Evolutionary conservation across 23 tunicate genomes (phyloP), one percentile per base, ranked within the genome.

Genomic region (Halocynthia roretzi): DNA sequence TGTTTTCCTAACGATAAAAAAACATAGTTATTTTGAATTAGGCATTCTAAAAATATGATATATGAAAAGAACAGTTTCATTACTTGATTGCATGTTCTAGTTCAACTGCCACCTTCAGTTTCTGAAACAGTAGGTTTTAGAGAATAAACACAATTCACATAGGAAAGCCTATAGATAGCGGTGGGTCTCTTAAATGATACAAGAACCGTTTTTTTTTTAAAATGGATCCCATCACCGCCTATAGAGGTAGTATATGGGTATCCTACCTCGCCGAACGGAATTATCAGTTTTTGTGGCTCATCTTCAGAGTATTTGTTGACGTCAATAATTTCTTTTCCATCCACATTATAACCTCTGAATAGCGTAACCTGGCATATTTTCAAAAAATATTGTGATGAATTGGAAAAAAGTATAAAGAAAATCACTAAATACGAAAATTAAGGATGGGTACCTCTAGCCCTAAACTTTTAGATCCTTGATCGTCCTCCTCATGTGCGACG

Each of bases 91-190:
- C 5, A 19, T 74, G 55, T 54, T 74, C 10, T 12, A 74, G 19
- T 52, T 54, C 78, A 19, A 74, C 17, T 14, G 6, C 78, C 10
- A 74, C 49, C 18, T 52, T 74, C 60, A 74, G 1, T 31, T 31
- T 31, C 44, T 31, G 44, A 31, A 31, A 31, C 44, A 31, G 44
- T 31, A 31, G 44, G 44, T 31, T 31, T 31, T 31, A 31, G 44
- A 31, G 44, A 31, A 31, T 31, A 31, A 31, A 31, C 44, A 31
- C 44, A 31, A 31, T 4, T 31, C 44, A 31, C 44, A 4, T 31
- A 31, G 44, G 44, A 31, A 31, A 31, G 44, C 44, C 44, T 31
- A 31, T 31, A 31, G 44, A 31, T 4, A 31, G 44, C 4, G 44
- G 44, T 31, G 44, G 44, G 44, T 31, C 44, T 31, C 44, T 31